Percentiles rank a stretch among this genome's conserved stretches.
Evolutionary conservation across 2,888 invertebrate species (phyloP).

Genomic region (Drosophila mulleri): DNA sequence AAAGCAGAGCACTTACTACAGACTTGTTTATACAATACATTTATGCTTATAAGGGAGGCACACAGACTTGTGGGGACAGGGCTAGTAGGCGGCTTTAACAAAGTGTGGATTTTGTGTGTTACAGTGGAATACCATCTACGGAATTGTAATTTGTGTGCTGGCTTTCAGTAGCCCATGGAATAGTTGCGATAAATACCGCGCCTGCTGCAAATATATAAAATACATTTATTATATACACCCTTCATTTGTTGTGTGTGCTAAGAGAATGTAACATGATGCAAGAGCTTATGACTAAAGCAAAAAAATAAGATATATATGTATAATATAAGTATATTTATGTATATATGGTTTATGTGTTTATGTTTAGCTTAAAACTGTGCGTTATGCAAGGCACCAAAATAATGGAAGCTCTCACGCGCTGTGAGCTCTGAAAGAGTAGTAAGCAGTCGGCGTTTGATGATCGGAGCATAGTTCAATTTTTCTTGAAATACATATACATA

Average conservation of each 20-base stretch:
- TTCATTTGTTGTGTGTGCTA: constrained; percentile 15
- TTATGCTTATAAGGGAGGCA: not conserved
- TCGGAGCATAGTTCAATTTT: not conserved
- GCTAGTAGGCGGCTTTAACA: not conserved
- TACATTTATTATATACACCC: constrained; percentile 32
- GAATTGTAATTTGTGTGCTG: constrained; percentile 14
- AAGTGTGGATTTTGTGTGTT: not conserved
- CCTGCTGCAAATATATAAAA: constrained; percentile 79
- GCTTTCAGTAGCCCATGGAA: constrained; percentile 79
- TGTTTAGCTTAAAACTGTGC: constrained; percentile 41
- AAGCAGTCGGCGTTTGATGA: constrained; percentile 29
- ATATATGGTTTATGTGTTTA: constrained; percentile 41
- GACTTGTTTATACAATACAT: constrained; percentile 11
- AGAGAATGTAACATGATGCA: constrained; percentile 33
- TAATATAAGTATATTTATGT: constrained; percentile 18
- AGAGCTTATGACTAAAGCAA: constrained; percentile 32
- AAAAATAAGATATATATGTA: constrained; percentile 22
- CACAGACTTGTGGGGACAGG: not conserved
- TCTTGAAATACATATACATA: not conserved
- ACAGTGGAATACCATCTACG: constrained; percentile 22
- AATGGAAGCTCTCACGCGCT: constrained; percentile 27
- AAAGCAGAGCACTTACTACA: constrained; percentile 29
- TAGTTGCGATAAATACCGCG: constrained; percentile 83
- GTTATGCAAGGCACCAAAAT: constrained; percentile 45
- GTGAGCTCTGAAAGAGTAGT: constrained; percentile 18